phyloP scores from a whole-genome alignment of 2,113 vertebrate genomes.

The Mellivora capensis region DNA sequence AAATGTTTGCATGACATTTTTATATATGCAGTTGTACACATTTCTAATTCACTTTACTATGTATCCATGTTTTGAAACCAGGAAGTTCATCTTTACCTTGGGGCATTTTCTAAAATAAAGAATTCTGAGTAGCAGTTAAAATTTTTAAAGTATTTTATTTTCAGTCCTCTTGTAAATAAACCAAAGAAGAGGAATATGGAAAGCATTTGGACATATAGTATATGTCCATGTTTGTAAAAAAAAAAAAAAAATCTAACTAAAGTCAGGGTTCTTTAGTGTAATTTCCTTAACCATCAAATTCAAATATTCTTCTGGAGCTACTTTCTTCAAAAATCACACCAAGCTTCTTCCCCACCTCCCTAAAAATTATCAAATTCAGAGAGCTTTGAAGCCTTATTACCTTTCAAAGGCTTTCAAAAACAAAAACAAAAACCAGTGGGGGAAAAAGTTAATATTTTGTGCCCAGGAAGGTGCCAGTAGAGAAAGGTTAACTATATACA shows the following conservation, averaged over 20 bases:
- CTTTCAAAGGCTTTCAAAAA: not conserved
- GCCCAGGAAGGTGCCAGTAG: not conserved
- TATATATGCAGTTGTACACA: not conserved
- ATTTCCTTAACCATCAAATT: not conserved
- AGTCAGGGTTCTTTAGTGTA: not conserved
- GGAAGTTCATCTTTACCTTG: not conserved
- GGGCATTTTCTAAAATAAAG: not conserved
- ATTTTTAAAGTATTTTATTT: not conserved
- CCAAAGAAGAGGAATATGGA: not conserved
- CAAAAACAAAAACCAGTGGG: not conserved
- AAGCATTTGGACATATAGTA: not conserved
- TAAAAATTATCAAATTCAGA: not conserved
- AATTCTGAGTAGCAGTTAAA: not conserved
- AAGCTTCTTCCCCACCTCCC: not conserved
- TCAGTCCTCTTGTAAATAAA: not conserved
- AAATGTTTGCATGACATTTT: not conserved
- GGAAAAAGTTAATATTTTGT: not conserved
- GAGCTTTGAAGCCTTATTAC: not conserved
- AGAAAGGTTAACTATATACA: not conserved
- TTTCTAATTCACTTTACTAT: not conserved
- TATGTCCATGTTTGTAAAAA: not conserved
- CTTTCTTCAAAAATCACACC: not conserved
- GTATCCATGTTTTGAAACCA: not conserved
- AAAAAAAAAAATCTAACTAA: not conserved
- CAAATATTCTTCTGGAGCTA: not conserved